Evolutionary conservation across 1,140 invertebrate genomes (phyloP).

Genomic region (Doryteuthis pealeii): DNA sequence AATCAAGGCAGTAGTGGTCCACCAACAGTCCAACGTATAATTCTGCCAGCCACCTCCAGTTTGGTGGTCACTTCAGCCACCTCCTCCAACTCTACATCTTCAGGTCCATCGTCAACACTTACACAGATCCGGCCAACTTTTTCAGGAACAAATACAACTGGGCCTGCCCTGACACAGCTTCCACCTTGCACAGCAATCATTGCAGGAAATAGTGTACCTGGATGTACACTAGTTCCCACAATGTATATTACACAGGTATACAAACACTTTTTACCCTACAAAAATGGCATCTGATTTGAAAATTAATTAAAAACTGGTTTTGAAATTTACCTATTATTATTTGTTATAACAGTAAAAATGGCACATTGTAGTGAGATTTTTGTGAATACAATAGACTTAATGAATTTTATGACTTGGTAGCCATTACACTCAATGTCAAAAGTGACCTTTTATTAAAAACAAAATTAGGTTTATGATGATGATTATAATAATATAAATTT

Average conservation of each 20-base stretch:
- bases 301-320: conserved; percentile 29
- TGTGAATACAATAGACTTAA: too few relatives aligned
- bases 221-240: conserved; percentile 67
- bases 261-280: not conserved
- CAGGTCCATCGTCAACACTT: conserved; percentile 24
- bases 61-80: conserved; percentile 35
- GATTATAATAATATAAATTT: too few relatives aligned
- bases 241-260: conserved; percentile 65
- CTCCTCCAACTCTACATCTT: conserved; percentile 19
- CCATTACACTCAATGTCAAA: too few relatives aligned
- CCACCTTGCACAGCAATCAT: conserved; percentile 62
- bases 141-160: conserved; percentile 54
- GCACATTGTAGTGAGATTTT: too few relatives aligned
- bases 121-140: conserved; percentile 38
- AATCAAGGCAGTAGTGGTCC: too few relatives aligned
- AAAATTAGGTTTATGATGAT: too few relatives aligned
- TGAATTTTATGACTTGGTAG: too few relatives aligned
- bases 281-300: not conserved
- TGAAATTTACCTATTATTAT: too few relatives aligned
- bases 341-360: too few relatives aligned
- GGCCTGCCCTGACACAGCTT: conserved; percentile 62
- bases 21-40: conserved; percentile 44
- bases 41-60: conserved; percentile 49
- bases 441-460: too few relatives aligned
- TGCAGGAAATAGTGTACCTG: conserved; percentile 59